These are phyloP conservation scores for Colistium nudipinnis DNA, from an alignment of 2,113 vertebrate species.

Conservation along the genomic window DNA sequence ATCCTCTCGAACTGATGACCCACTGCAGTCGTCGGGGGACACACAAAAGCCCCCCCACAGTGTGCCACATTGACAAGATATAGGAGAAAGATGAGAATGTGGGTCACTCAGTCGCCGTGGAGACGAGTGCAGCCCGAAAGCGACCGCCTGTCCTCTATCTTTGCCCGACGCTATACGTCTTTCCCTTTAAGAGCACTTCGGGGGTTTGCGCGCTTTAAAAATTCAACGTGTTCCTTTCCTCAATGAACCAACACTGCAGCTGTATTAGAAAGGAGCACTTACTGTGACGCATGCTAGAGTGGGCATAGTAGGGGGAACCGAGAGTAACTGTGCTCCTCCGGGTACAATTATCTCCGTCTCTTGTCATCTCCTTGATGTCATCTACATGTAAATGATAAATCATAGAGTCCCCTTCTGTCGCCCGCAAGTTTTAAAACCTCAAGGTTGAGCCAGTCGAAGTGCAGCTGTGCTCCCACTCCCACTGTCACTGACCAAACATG, in stretches of 20 bases:
- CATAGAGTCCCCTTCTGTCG: not conserved
- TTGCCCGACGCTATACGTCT: constrained; percentile 12
- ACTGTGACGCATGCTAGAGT: constrained; percentile 18
- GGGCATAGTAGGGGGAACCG: constrained; percentile 22
- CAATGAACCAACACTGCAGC: constrained; percentile 35
- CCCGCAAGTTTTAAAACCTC: not conserved
- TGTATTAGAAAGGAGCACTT: constrained; percentile 31
- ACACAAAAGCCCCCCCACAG: not conserved
- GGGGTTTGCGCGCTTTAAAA: constrained; percentile 63
- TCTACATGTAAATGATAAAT: constrained; percentile 1
- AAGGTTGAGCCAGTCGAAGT: not conserved
- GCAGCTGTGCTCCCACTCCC: not conserved
- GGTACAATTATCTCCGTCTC: constrained; percentile 17
- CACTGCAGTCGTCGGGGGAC: constrained; percentile 9
- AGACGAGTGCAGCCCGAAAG: constrained; percentile 49
- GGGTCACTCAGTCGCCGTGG: constrained; percentile 65
- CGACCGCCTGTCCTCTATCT: constrained; percentile 31
- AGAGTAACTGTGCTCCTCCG: constrained; percentile 22
- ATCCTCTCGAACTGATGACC: constrained; percentile 8
- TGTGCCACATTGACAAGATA: constrained; percentile 40
- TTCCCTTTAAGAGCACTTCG: constrained; percentile 34
- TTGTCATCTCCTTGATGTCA: constrained; percentile 11
- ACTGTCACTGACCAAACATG: not conserved
- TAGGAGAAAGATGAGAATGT: constrained; percentile 52
- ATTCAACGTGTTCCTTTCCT: constrained; percentile 52